phyloP scores from a whole-genome alignment of 1,140 invertebrate species.

The Drosophila kurseongensis region DNA sequence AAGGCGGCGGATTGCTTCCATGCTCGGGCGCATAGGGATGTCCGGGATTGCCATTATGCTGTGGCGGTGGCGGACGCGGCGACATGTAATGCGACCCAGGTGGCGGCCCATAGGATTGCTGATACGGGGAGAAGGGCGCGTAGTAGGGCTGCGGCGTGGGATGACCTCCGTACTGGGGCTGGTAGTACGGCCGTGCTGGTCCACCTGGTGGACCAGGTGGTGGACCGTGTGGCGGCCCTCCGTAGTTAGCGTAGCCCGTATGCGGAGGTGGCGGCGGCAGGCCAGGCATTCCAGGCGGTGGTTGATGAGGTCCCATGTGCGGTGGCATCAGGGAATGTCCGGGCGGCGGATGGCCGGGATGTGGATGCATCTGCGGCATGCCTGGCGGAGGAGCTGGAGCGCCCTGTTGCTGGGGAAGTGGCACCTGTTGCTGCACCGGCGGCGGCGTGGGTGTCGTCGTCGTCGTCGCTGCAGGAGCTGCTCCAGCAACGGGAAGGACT shows the following conservation, averaged over 20 bases:
- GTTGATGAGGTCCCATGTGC: constrained; percentile 80
- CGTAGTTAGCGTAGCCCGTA: constrained; percentile 81
- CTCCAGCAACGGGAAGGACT: constrained; percentile 21
- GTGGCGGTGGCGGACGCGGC: constrained; percentile 67
- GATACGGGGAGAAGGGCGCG: constrained; percentile 86
- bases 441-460: constrained; percentile 60
- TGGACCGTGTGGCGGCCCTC: constrained; percentile 64
- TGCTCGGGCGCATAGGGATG: constrained; percentile 54
- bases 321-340: constrained; percentile 83
- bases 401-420: constrained; percentile 16
- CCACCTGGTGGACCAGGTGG: constrained; percentile 85
- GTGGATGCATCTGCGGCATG: constrained; percentile 70
- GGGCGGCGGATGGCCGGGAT: constrained; percentile 71
- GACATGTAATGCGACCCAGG: constrained; percentile 85
- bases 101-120: constrained; percentile 87
- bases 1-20: constrained; percentile 37
- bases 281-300: constrained; percentile 85
- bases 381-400: constrained; percentile 46
- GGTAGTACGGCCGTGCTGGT: constrained; percentile 87
- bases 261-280: constrained; percentile 85
- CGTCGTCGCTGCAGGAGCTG: constrained; percentile 6
- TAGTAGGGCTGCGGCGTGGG: constrained; percentile 87
- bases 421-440: constrained; percentile 54
- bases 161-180: constrained; percentile 87
- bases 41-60: constrained; percentile 54